phyloP scores from a whole-genome alignment of 2,888 invertebrate species.

The Luffia ferchaultella region DNA sequence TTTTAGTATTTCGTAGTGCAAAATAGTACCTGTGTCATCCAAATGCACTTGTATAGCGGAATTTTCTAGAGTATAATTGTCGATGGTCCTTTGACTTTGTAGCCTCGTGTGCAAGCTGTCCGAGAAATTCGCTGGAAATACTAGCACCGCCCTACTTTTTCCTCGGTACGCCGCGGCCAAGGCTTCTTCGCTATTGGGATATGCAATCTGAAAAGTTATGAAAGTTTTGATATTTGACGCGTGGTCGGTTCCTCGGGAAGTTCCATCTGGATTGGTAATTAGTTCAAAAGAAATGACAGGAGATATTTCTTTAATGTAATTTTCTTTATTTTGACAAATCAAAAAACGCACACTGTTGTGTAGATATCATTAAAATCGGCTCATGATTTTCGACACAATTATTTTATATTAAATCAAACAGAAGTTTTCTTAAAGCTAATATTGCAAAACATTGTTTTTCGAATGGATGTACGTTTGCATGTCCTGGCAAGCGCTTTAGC shows the following conservation, averaged over 20 bases:
- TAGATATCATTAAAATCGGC: background rate
- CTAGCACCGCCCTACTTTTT: constrained; percentile 78
- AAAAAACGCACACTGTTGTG: too few relatives aligned
- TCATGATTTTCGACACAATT: background rate
- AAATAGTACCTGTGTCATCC: constrained; percentile 80
- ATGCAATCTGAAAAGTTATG: constrained; percentile 45
- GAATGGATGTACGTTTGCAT: too few relatives aligned
- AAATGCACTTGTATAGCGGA: constrained; percentile 77
- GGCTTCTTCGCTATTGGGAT: constrained; percentile 68
- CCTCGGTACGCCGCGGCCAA: constrained; percentile 73
- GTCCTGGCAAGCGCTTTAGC: too few relatives aligned
- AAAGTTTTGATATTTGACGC: too few relatives aligned
- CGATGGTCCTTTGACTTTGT: constrained; percentile 64
- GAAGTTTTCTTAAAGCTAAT: too few relatives aligned
- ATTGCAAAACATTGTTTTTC: too few relatives aligned
- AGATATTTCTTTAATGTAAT: background rate
- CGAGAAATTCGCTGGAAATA: constrained; percentile 81
- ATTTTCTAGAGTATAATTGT: constrained; percentile 62
- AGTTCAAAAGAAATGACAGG: constrained; percentile 2
- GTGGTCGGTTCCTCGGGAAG: too few relatives aligned
- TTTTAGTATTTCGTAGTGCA: background rate
- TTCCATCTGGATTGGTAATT: too few relatives aligned
- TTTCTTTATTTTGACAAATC: too few relatives aligned
- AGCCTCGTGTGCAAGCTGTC: constrained; percentile 69
- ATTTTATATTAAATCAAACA: background rate